Evolutionary conservation across 2,888 invertebrate species (phyloP).

Genomic region (Phyllotreta cruciferae): DNA sequence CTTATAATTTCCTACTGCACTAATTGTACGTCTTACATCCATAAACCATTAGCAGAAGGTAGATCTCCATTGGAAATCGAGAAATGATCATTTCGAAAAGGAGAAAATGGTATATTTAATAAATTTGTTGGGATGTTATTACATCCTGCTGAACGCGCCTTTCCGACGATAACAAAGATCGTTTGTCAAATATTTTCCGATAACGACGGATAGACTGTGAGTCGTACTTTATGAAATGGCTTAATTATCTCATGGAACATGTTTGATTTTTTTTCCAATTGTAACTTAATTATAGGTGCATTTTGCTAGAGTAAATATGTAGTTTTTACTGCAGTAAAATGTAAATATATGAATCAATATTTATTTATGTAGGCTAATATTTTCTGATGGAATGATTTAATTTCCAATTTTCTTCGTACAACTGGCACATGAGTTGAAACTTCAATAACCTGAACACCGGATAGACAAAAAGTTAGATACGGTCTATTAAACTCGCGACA

Average conservation of each 20-base stretch:
- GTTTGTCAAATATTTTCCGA: slow-evolving; percentile 22
- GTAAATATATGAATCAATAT: too few relatives aligned
- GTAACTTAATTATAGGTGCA: too few relatives aligned
- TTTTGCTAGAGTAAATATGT: too few relatives aligned
- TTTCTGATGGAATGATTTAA: neutral
- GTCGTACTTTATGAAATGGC: too few relatives aligned
- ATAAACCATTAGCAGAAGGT: slow-evolving; percentile 11
- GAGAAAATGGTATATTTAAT: slow-evolving; percentile 15
- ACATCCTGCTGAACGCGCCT: slow-evolving; percentile 13
- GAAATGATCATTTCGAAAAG: slow-evolving; percentile 14
- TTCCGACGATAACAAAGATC: slow-evolving; percentile 21
- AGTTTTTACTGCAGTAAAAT: too few relatives aligned
- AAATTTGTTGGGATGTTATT: slow-evolving; percentile 19
- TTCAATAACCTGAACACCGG: slow-evolving; percentile 4
- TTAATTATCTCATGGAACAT: too few relatives aligned
- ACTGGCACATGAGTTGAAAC: neutral
- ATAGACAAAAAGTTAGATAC: slow-evolving; percentile 28
- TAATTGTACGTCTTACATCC: slow-evolving; percentile 17
- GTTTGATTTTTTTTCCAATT: too few relatives aligned
- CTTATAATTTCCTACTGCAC: slow-evolving; percentile 5
- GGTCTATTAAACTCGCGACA: slow-evolving; percentile 33
- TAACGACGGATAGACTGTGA: too few relatives aligned
- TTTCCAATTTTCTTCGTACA: slow-evolving; percentile 11
- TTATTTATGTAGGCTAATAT: too few relatives aligned
- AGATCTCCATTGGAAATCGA: slow-evolving; percentile 5